Conservation (phyloP, 2,113 vertebrate species). For the Hassar affinis region DNA sequence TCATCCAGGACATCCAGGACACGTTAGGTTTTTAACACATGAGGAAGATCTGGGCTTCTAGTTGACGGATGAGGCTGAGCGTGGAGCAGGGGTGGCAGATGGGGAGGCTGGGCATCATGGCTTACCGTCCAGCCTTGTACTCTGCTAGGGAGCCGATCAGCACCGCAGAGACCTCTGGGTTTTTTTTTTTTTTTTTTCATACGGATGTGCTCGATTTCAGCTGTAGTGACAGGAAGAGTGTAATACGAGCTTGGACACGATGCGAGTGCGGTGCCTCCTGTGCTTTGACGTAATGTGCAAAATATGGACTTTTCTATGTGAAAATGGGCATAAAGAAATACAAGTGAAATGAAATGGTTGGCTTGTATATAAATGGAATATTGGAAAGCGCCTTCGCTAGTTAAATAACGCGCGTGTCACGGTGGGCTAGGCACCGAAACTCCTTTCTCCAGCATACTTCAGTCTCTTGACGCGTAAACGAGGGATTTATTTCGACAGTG, state of each 20-base stretch:
- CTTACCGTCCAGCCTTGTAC: conserved; percentile 72
- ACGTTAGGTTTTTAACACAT: too few relatives aligned
- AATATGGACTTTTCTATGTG: conserved; percentile 23
- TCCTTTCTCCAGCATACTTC: conserved; percentile 34
- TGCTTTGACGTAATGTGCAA: background rate
- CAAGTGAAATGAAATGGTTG: background rate
- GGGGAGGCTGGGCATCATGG: conserved; percentile 80
- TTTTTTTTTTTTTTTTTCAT: too few relatives aligned
- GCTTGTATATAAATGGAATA: background rate
- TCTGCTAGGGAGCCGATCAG: conserved; percentile 21
- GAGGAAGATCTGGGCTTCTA: conserved; percentile 69
- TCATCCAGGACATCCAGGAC: background rate
- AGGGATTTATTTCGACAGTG: conserved; percentile 44
- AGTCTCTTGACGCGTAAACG: conserved; percentile 47
- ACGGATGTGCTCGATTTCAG: background rate
- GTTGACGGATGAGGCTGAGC: conserved; percentile 61
- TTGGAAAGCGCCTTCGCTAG: background rate
- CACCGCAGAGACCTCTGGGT: background rate
- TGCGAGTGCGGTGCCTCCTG: background rate
- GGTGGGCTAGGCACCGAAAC: conserved; percentile 28
- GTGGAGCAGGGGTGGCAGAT: conserved; percentile 83
- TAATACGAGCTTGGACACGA: background rate
- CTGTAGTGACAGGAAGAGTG: background rate
- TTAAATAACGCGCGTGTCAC: background rate
- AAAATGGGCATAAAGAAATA: background rate